phyloP scores from a whole-genome alignment of 2,797 vertebrate species.

The Oceanodroma leucorhoa region DNA sequence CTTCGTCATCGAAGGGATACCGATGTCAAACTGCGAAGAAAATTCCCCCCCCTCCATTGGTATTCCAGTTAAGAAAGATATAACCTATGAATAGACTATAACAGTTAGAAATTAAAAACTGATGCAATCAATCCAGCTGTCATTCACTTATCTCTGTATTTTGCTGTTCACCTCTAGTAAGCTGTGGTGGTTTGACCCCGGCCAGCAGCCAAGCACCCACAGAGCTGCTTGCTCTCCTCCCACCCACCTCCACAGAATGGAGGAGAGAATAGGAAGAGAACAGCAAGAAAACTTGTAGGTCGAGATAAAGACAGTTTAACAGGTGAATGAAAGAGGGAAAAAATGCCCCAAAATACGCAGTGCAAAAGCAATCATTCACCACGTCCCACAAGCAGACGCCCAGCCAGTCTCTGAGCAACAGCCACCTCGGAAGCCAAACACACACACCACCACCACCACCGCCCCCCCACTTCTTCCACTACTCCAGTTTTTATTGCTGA shows the following conservation, averaged over 20 bases:
- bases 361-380: not conserved
- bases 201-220: not conserved
- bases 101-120: not conserved
- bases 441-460: too few relatives aligned
- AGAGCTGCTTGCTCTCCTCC: not conserved
- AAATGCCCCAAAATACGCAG: not conserved
- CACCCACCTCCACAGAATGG: fast-evolving
- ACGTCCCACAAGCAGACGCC: not conserved
- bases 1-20: conserved; percentile 95
- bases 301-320: not conserved
- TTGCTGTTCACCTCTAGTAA: not conserved
- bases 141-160: not conserved
- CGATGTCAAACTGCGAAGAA: conserved; percentile 87
- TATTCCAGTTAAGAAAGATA: not conserved
- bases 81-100: not conserved
- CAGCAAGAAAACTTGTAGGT: not conserved
- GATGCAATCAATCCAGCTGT: not conserved
- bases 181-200: not conserved
- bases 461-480: not conserved
- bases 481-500: not conserved
- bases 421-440: not conserved
- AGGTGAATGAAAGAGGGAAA: not conserved
- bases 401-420: not conserved
- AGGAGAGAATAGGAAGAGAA: not conserved
- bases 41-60: not conserved